A percentile compares a stretch with the other conserved stretches of the same genome.
phyloP scores from a whole-genome alignment of 2,113 vertebrate species.

The Rhizomys pruinosus region DNA sequence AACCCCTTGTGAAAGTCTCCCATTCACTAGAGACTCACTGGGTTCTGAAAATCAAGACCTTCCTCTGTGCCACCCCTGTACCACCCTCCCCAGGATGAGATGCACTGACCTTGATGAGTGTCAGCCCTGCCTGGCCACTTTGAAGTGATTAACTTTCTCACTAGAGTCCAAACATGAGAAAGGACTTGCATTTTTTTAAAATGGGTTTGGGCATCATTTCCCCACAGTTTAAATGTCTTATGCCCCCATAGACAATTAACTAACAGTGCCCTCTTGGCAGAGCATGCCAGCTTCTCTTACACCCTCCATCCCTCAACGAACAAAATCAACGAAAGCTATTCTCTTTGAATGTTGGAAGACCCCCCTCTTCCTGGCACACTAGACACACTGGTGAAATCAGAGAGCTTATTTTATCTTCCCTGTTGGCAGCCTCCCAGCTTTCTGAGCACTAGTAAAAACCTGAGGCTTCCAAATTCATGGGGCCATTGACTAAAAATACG shows the following conservation, averaged over 20 bases:
- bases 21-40: background rate
- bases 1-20: constrained; percentile 9
- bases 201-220: constrained; percentile 47
- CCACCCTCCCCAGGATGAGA: background rate
- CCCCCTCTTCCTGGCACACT: constrained; percentile 56
- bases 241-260: constrained; percentile 57
- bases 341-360: constrained; percentile 43
- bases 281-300: background rate
- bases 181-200: background rate
- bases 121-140: background rate
- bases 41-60: constrained; percentile 22
- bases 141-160: constrained; percentile 34
- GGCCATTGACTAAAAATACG: constrained; percentile 69
- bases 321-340: constrained; percentile 38
- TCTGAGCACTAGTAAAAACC: constrained; percentile 57
- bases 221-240: constrained; percentile 25
- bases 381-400: constrained; percentile 47
- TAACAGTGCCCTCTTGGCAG: constrained; percentile 50
- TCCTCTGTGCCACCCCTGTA: background rate
- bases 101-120: background rate
- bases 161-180: constrained; percentile 52
- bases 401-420: constrained; percentile 67
- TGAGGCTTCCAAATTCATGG: constrained; percentile 70
- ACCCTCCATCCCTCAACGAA: background rate
- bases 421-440: constrained; percentile 68